Base-by-base conservation (phyloP, 2,797 vertebrate genomes). In the Aviceda cuculoides region DNA sequence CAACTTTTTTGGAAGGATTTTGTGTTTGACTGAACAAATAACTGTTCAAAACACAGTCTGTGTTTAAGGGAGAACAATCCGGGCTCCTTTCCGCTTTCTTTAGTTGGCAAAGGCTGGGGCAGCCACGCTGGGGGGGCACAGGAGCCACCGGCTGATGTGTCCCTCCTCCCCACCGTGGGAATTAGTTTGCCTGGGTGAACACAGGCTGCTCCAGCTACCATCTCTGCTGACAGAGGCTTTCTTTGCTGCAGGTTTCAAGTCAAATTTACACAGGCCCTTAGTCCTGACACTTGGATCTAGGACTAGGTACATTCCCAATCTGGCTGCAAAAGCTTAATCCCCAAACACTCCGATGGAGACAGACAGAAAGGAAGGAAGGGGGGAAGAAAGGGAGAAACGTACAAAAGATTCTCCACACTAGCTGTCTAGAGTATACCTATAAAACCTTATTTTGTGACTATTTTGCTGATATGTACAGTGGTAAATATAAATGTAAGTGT, bases 111-210 rank as follows among this genome's bases (percentile, higher is more conserved):
- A 73, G n/a, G 29, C 37, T 42, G 16, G 26, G 28, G 33, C 11
- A 72, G 22, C 40, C 21, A 11, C 0, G 2, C 46, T 47, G 39
- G 2, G 3, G 37, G 9, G 17, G 5, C 40, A 46, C 50, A 39
- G 39, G 28, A 77, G 20, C 16, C 28, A 13, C 14, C 9, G 39
- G 10, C 29, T 63, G 31, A 71, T 5, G 5, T 11, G 11, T 35
- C 37, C 25, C 15, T 40, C 17, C n/a, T 55, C 46, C 0, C 3
- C 1, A 0, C 28, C 3, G 0, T 25, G 46, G 40, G 24, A 50
- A 16, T n/a, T 37, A 35, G 20, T 70, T 59, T 79, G 17, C 13
- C 33, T 16, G 52, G 22, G 14, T 42, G 39, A 66, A 70, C 0
- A 5, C 29, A 49, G 49, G 29, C 25, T 63, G 58, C 65, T 74